Base-by-base conservation (phyloP, 2,888 invertebrate species). In the Pemphredon lugubris region DNA sequence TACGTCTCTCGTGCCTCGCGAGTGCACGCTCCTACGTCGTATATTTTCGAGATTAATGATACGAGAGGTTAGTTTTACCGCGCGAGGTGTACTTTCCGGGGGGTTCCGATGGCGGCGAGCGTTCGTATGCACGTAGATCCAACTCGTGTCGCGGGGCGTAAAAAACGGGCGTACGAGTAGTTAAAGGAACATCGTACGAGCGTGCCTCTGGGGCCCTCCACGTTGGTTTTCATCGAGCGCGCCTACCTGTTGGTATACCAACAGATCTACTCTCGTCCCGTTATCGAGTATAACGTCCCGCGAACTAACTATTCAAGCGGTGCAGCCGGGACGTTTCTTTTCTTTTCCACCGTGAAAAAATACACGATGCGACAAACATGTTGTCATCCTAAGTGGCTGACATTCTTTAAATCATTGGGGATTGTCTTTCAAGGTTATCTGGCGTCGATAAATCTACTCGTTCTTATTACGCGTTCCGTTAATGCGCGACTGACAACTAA, bases 201-300 rank as follows among this genome's bases (percentile, higher is more conserved):
- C 37, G 14, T 37, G 39, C 20, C 51, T 34, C 37, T 32, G 55
- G 23, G 45, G 42, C 47, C 53, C 59, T 61, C 61, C 40, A 16
- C 64, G 47, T 21, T 42, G 59, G 50, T 64, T 64, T 51, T 55
- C 63, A 45, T 59, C 45, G 64, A 67, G 14, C 44, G 14, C 44
- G 45, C 30, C 55, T 63, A 64, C 63, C 63, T 54, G 61, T 68
- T 50, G 51, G 53, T 32, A 18, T 26, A 26, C 13, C 20, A 64
- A 23, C 13, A 21, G 11, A 16, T 47, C 48, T 37, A 21, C 48
- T 16, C 37, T 16, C 23, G 5, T 44, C 20, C 45, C 13, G 44
- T 54, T 54, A n/a, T 20, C 32, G 32, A 30, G 20, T 30, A 3
- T 2, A 14, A 16, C 32, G 23, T 47, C 23, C 14, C 40, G 50